Conservation (phyloP, 2,888 invertebrate genomes). For the Malacosoma neustria region DNA sequence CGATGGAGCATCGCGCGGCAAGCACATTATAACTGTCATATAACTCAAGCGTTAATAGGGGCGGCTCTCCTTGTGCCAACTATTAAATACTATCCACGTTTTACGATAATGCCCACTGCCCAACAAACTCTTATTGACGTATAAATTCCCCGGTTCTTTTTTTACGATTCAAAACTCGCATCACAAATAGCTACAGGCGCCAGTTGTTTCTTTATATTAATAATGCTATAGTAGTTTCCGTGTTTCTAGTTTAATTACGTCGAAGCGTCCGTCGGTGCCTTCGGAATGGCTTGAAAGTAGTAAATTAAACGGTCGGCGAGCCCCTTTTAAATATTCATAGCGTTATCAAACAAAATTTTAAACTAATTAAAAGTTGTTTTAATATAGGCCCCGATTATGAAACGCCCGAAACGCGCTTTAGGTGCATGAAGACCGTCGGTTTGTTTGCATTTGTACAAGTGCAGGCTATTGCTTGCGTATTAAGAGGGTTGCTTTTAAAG, state of each 20-base stretch:
- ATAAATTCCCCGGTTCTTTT: slow-evolving; percentile 58
- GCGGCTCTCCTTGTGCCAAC: slow-evolving; percentile 64
- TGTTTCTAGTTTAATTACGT: slow-evolving; percentile 62
- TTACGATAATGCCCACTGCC: slow-evolving; percentile 64
- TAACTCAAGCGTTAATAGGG: slow-evolving; percentile 64
- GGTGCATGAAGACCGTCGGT: slow-evolving; percentile 25
- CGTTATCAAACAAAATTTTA: slow-evolving; percentile 66
- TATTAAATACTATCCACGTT: slow-evolving; percentile 66
- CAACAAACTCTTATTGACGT: slow-evolving; percentile 65
- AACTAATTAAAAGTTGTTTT: slow-evolving; percentile 67
- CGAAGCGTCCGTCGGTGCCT: slow-evolving; percentile 26
- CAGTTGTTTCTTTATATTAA: slow-evolving; percentile 62
- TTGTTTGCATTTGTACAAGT: slow-evolving; percentile 31
- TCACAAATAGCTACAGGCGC: slow-evolving; percentile 56
- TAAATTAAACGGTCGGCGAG: slow-evolving; percentile 65
- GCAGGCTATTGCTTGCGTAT: no score
- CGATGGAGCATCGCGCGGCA: slow-evolving; percentile 8
- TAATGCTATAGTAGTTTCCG: slow-evolving; percentile 54
- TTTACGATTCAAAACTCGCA: slow-evolving; percentile 9
- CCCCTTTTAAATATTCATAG: slow-evolving; percentile 66
- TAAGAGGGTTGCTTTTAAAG: no score
- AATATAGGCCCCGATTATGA: slow-evolving; percentile 35
- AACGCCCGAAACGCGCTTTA: slow-evolving; percentile 21
- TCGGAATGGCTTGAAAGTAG: slow-evolving; percentile 39
- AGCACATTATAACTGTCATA: slow-evolving; percentile 52